Evolutionary conservation across 2,888 invertebrate species (phyloP), one percentile per base, ranked within the genome.

Genomic region (Girardia tigrina): DNA sequence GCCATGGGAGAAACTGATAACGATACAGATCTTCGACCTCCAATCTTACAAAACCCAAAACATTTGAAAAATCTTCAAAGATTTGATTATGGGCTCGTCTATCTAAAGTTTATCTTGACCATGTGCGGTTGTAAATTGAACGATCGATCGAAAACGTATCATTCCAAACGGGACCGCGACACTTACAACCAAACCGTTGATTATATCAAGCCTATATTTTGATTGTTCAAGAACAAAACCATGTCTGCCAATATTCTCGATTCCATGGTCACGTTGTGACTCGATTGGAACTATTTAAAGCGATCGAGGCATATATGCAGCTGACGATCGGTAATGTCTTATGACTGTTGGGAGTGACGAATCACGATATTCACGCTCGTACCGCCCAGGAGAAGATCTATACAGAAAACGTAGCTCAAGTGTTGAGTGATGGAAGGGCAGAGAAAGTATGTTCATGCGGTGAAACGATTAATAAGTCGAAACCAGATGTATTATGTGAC

Each of bases 321-420:
- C 97, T 99, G 95, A 97, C 98, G 0, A 98, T 99, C 78, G 98
- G 98, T 0, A 99, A 99, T 84, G 97, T 98, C 0, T 97, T 98
- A 0, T 98, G 98, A 98, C 98, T 98, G 0, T 97, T 98, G 80
- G 98, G 97, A 80, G 98, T 99, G 0, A 98, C 98, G 79, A 97
- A 98, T 92, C 97, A 98, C 42, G 98, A 98, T 84, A 97, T 98
- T 81, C 98, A 99, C 85, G 97, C 98, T 1, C 91, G 98, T 88
- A 97, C 98, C 0, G 98, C 98, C 8, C 88, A 97, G 79, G 97
- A 98, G 84, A 98, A 97, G 84, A 95, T 98, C 83, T 97, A 95
- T 84, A 94, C 95, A 0, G 93, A 94, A 84, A 97, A 98, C 82
- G 95, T 98, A 0, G 98, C 98, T 0, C 84, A 84, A 79, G 87